Conservation (phyloP, 2,113 vertebrate genomes). For the Notothenia coriiceps region DNA sequence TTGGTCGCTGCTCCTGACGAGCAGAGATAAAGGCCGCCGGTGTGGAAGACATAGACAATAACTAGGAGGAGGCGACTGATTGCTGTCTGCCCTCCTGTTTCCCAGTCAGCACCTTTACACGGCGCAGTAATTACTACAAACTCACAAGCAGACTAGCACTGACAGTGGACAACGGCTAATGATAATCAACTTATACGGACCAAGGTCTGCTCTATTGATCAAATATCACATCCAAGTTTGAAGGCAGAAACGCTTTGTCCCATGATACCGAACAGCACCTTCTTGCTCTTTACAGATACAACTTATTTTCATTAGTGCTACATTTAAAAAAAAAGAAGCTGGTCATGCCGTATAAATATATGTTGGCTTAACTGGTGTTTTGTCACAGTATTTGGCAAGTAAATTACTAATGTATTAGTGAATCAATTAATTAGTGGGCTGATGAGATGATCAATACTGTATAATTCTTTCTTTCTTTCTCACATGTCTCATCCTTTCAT, state of each 20-base stretch:
- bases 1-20: slow-evolving; percentile 61
- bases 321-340: neutral
- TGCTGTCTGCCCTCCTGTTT: slow-evolving; percentile 55
- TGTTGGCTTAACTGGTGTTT: neutral
- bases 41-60: slow-evolving; percentile 48
- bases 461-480: neutral
- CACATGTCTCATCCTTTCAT: neutral
- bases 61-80: slow-evolving; percentile 59
- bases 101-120: slow-evolving; percentile 34
- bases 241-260: neutral
- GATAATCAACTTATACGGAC: slow-evolving; percentile 2
- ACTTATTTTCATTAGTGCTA: neutral
- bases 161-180: neutral
- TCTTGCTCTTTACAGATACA: neutral
- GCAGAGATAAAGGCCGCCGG: slow-evolving; percentile 60
- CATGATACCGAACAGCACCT: neutral
- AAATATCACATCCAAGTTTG: slow-evolving; percentile 18
- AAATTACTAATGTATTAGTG: slow-evolving; percentile 16
- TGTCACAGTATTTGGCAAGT: neutral
- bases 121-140: slow-evolving; percentile 54
- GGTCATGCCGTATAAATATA: too few relatives aligned
- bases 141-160: slow-evolving; percentile 15
- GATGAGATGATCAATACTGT: slow-evolving; percentile 6
- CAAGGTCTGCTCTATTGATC: slow-evolving; percentile 5
- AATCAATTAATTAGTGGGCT: neutral